Base-by-base conservation (phyloP, 2,797 vertebrate genomes). In the Mionectes olivaceus region DNA sequence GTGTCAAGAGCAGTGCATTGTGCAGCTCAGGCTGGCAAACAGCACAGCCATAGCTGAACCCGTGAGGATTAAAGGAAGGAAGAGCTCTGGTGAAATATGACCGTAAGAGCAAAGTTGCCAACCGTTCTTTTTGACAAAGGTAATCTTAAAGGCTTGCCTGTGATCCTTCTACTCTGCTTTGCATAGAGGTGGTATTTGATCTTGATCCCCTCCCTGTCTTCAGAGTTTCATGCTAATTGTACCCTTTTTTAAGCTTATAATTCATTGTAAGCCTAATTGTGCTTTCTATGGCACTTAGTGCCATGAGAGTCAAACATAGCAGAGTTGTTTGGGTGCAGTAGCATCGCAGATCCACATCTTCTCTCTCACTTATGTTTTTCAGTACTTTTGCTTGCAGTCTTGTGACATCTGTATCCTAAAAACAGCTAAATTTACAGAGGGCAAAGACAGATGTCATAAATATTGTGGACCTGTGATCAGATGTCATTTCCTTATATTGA, bases 191-290 rank as follows among this genome's bases (percentile, higher is more conserved):
- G 32, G 19, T 78, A 4, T 14, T 68, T 65, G 16, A 7, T 46
- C 19, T n/a, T n/a, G n/a, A n/a, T n/a, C n/a, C n/a, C n/a, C n/a
- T n/a, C n/a, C 7, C 14, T 3, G 0, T 32, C 33, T 57, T 70
- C 11, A 7, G 30, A 32, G 47, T 50, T 84, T 61, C 11, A 1
- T 52, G 5, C 18, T 2, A 0, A 3, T 6, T 69, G 16, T 19
- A 33, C 19, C 41, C 1, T 19, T 15, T 67, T 57, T 76, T 19
- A 33, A 88, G 7, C 18, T 80, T 44, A 5, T 11, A 59, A 14
- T 67, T 49, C 61, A 46, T 44, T 73, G 14, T 49, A 43, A 55
- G 13, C 3, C 25, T 46, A 19, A 43, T 22, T 67, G 46, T 59
- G 5, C 69, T 76, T 90, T 43, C 19, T 50, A 0, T 78, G 55